Conservation (phyloP, 2,888 invertebrate species). For the Thereva unica region DNA sequence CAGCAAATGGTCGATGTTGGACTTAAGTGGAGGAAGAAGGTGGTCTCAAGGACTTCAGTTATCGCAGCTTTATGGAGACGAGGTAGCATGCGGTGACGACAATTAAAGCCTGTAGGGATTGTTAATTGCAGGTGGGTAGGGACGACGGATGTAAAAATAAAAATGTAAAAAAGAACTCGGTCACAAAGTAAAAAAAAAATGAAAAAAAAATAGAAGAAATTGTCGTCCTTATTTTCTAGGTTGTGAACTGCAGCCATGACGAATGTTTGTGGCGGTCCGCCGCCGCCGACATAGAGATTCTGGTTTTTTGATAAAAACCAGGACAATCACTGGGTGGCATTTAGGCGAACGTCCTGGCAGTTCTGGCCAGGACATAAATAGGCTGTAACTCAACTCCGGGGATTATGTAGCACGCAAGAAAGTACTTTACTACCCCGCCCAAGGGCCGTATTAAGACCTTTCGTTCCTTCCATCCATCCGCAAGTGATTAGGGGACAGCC, state of each 20-base stretch:
- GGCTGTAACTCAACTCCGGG: not conserved
- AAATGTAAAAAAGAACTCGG: too few relatives aligned
- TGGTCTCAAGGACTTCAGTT: conserved; percentile 15
- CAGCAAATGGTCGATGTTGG: not conserved
- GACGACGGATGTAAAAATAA: not conserved
- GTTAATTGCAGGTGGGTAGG: conserved; percentile 5
- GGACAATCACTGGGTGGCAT: too few relatives aligned
- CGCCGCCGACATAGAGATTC: too few relatives aligned
- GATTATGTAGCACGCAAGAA: not conserved
- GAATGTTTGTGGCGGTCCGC: too few relatives aligned
- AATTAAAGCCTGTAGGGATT: conserved; percentile 17
- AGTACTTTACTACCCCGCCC: conserved; percentile 5
- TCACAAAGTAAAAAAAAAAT: too few relatives aligned
- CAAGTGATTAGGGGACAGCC: conserved; percentile 1
- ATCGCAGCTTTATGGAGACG: conserved; percentile 27
- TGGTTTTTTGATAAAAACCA: too few relatives aligned
- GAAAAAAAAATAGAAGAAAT: too few relatives aligned
- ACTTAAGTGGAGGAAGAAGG: not conserved
- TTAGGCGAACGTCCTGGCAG: too few relatives aligned
- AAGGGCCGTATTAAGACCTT: not conserved
- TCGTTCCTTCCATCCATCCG: not conserved
- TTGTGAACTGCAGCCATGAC: too few relatives aligned
- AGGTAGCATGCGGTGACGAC: conserved; percentile 11
- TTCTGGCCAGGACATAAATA: too few relatives aligned
- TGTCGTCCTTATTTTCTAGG: too few relatives aligned